Percentiles rank a stretch among this genome's conserved stretches.
Conservation (phyloP, 53 echinoderm and acorn worm species). For the Luidia sarsii region DNA sequence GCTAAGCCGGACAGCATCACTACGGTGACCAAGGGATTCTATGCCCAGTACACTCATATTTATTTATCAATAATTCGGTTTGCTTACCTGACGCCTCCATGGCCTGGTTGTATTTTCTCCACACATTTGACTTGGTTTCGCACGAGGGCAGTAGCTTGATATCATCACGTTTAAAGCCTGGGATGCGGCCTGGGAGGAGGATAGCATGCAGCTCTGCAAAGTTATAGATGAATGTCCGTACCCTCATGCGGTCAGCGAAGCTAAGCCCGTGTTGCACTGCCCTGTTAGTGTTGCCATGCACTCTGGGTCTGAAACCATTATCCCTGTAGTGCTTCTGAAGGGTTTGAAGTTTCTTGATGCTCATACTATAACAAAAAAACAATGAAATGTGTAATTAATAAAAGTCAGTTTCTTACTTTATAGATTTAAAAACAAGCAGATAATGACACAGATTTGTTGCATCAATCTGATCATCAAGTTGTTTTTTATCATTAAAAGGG, state of each 20-base stretch:
- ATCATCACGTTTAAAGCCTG: constrained; percentile 13
- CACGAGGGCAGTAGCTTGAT: constrained; percentile 7
- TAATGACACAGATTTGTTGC: background rate
- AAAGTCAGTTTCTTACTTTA: no score
- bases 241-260: background rate
- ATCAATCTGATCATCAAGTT: background rate
- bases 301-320: background rate
- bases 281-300: background rate
- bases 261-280: background rate
- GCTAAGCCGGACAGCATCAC: no score
- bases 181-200: constrained; percentile 18
- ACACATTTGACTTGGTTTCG: constrained; percentile 19
- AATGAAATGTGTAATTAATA: no score
- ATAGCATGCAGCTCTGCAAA: constrained; percentile 16
- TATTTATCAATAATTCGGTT: no score
- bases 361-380: constrained; percentile 6
- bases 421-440: background rate
- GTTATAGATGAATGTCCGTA: background rate
- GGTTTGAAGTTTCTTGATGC: constrained; percentile 1
- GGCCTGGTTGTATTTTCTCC: constrained; percentile 2
- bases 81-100: constrained; percentile 16
- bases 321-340: constrained; percentile 17
- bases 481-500: background rate
- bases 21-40: no score
- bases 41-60: no score